Percentiles rank a stretch among this genome's conserved stretches.
phyloP scores from a whole-genome alignment of 2,113 vertebrate genomes.

The Carassius carassius region DNA sequence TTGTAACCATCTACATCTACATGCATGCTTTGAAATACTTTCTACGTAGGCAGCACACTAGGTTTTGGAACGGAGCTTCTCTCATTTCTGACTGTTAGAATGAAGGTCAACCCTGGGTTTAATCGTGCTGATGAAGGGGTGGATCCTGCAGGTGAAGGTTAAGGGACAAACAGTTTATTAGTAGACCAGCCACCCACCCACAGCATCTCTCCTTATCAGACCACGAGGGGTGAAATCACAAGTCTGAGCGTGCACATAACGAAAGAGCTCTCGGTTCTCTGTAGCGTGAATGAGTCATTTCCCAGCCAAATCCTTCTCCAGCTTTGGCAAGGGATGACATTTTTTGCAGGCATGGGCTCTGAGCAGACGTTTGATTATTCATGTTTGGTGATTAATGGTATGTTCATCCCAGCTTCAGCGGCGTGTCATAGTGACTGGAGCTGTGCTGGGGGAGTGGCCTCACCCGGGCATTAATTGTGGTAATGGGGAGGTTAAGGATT shows the following conservation, averaged over 20 bases:
- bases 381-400: slow-evolving; percentile 34
- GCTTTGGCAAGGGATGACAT: slow-evolving; percentile 38
- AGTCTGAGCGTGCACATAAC: slow-evolving; percentile 38
- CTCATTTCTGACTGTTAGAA: slow-evolving; percentile 27
- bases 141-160: slow-evolving; percentile 42
- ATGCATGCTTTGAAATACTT: neutral
- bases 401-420: slow-evolving; percentile 14
- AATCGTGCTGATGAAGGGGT: slow-evolving; percentile 17
- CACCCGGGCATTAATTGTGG: slow-evolving; percentile 36
- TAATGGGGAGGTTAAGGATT: slow-evolving; percentile 44
- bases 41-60: neutral
- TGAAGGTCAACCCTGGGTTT: slow-evolving; percentile 18
- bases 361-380: slow-evolving; percentile 48
- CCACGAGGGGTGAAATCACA: slow-evolving; percentile 19
- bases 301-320: slow-evolving; percentile 44
- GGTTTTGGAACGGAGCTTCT: neutral
- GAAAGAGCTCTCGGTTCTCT: slow-evolving; percentile 42
- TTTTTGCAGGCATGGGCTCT: slow-evolving; percentile 38
- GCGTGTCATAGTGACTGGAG: neutral
- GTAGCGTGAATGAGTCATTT: slow-evolving; percentile 48
- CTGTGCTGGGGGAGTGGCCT: slow-evolving; percentile 22
- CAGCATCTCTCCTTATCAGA: slow-evolving; percentile 29
- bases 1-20: neutral
- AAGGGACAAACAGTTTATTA: slow-evolving; percentile 37
- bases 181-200: slow-evolving; percentile 9